Conservation (phyloP, 2,888 invertebrate species). For the Pseudoips prasinana region DNA sequence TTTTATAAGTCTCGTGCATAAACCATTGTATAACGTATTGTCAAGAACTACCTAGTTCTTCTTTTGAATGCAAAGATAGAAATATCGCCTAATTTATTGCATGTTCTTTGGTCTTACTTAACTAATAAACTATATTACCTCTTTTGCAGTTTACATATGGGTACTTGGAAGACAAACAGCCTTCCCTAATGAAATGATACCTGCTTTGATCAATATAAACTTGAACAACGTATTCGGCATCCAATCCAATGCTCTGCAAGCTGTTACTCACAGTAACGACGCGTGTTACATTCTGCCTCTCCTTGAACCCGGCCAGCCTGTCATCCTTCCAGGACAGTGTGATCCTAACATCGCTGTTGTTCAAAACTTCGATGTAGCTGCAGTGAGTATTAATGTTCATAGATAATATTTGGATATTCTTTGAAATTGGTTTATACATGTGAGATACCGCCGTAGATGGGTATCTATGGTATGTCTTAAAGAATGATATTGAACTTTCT, state of each 20-base stretch:
- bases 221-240: constrained; percentile 38
- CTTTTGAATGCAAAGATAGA: too few species aligned
- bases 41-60: too few species aligned
- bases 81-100: too few species aligned
- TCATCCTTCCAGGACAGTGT: constrained; percentile 60
- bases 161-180: constrained; percentile 40
- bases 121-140: too few species aligned
- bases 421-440: too few species aligned
- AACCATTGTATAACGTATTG: too few species aligned
- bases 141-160: constrained; percentile 59
- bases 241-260: constrained; percentile 26
- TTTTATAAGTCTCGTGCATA: background rate
- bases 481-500: too few species aligned
- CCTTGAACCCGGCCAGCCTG: constrained; percentile 45
- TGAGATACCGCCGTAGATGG: too few species aligned
- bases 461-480: too few species aligned
- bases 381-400: constrained; percentile 53
- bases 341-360: constrained; percentile 45
- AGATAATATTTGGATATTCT: too few species aligned
- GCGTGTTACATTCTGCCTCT: constrained; percentile 53
- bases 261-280: constrained; percentile 41
- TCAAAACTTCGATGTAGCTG: constrained; percentile 42
- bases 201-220: constrained; percentile 35
- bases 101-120: too few species aligned
- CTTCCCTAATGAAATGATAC: constrained; percentile 30